Percentiles rank a stretch among this genome's conserved stretches.
These are phyloP conservation scores for Enteromius treurensis DNA, from an alignment of 2,797 vertebrate genomes.

Conservation along the genomic window DNA sequence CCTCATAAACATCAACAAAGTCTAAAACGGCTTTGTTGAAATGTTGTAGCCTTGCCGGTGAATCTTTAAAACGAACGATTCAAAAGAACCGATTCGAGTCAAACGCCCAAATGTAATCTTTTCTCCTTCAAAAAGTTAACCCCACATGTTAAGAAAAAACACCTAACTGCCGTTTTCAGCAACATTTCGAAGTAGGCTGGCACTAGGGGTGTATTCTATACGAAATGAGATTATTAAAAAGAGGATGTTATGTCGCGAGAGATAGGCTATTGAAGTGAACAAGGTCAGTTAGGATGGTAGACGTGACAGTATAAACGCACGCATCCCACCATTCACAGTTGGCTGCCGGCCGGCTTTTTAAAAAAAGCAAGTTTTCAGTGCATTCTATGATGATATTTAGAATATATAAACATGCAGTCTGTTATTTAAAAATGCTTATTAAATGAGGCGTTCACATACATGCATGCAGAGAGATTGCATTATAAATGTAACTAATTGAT, in stretches of 20 bases:
- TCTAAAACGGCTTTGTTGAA: background rate
- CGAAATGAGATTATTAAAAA: background rate
- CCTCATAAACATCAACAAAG: background rate
- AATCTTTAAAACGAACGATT: background rate
- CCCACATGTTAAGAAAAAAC: background rate
- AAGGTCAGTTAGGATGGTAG: conserved; percentile 49
- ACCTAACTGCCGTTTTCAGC: background rate
- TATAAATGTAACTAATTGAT: background rate
- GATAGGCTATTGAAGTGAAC: conserved; percentile 29
- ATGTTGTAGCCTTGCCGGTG: background rate
- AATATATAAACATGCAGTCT: background rate
- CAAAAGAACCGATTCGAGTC: conserved; percentile 26
- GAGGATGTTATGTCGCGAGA: conserved; percentile 29
- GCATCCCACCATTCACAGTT: conserved; percentile 4
- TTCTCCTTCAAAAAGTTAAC: background rate
- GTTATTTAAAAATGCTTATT: background rate
- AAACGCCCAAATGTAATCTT: background rate
- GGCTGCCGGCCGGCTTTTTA: background rate
- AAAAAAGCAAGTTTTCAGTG: background rate
- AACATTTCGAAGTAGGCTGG: background rate
- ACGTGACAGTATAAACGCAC: conserved; percentile 61
- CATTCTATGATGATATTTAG: background rate
- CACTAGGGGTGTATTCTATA: no score
- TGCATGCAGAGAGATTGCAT: background rate
- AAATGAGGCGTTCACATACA: background rate